These are phyloP conservation scores for Trachelus stipa DNA, from an alignment of 2,888 invertebrate species.

Conservation along the genomic window DNA sequence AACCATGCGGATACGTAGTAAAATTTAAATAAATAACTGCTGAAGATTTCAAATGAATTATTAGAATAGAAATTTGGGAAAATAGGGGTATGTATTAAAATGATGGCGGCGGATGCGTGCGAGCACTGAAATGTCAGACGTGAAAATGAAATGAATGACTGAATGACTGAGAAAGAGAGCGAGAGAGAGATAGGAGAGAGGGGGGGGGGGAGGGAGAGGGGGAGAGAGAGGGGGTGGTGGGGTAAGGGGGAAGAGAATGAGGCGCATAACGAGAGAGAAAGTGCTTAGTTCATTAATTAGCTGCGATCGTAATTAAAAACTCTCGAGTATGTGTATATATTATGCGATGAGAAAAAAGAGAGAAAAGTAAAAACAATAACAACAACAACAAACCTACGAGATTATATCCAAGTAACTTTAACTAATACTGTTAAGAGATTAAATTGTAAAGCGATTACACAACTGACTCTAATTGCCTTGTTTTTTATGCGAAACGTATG, in stretches of 20 bases:
- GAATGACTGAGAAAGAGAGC: conserved; percentile 19
- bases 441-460: conserved; percentile 6
- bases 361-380: conserved; percentile 15
- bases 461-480: conserved; percentile 66
- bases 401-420: conserved; percentile 1
- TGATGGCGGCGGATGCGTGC: neutral
- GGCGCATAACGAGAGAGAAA: neutral
- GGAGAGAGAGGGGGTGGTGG: neutral
- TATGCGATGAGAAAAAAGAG: conserved; percentile 26
- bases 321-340: neutral
- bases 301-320: neutral
- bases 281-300: neutral
- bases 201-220: conserved; percentile 6
- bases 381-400: neutral
- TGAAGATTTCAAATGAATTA: neutral
- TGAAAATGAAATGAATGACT: neutral
- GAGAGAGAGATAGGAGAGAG: neutral
- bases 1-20: neutral
- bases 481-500: conserved; percentile 64
- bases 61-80: neutral
- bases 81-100: neutral
- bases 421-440: neutral
- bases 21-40: neutral
- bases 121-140: neutral
- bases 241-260: neutral